Conservation (phyloP, 2,797 vertebrate genomes). For the Cossypha niveicapilla region DNA sequence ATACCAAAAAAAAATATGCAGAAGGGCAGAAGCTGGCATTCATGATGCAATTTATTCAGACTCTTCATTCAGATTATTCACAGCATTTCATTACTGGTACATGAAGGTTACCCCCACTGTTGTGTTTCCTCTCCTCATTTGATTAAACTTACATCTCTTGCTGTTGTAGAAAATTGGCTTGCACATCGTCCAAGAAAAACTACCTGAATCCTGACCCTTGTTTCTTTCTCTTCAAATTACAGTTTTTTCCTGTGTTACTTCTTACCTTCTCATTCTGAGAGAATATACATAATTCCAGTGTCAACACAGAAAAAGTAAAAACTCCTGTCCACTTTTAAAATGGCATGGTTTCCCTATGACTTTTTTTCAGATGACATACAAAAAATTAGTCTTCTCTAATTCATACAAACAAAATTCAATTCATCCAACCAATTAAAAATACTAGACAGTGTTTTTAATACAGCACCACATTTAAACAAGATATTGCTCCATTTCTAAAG, state of each 20-base stretch:
- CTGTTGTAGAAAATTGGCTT: background rate
- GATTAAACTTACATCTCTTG: background rate
- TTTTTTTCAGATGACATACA: background rate
- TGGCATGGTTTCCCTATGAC: background rate
- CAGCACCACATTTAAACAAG: background rate
- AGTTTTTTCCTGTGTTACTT: background rate
- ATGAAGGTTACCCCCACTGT: background rate
- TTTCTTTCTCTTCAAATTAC: background rate
- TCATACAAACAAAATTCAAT: background rate
- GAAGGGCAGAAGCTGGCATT: background rate
- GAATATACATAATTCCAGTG: background rate
- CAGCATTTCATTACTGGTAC: background rate
- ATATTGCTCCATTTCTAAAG: background rate
- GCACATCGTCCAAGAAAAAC: background rate
- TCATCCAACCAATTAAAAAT: background rate
- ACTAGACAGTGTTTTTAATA: background rate
- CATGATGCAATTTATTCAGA: background rate
- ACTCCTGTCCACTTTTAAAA: background rate
- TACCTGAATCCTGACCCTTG: background rate
- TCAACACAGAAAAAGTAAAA: background rate
- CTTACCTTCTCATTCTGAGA: background rate
- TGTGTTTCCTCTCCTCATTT: background rate
- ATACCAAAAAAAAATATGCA: accelerated
- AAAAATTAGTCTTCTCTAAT: background rate
- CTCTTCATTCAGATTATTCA: background rate